Percentiles rank a stretch among this genome's conserved stretches.
Conservation (phyloP, 2,797 vertebrate genomes). For the Garrulus glandarius region DNA sequence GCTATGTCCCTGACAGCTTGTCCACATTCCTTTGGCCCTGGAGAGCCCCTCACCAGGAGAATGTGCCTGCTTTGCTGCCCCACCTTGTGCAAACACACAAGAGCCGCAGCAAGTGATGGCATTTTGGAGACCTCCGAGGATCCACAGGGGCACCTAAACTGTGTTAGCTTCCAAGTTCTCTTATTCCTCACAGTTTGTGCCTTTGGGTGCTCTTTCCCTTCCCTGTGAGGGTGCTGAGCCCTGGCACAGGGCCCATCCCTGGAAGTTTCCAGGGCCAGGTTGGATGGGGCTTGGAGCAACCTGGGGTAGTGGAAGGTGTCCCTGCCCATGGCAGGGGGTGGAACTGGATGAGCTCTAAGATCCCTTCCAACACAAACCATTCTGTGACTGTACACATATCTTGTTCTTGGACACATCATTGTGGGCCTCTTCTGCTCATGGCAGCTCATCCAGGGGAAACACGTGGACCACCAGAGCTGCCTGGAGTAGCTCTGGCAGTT, state of each 20-base stretch:
- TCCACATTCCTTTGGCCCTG: background rate
- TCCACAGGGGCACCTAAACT: background rate
- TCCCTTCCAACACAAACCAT: background rate
- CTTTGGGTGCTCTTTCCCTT: background rate
- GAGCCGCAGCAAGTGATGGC: accelerated
- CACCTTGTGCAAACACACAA: background rate
- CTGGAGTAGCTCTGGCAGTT: background rate
- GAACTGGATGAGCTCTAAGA: background rate
- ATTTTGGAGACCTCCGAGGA: background rate
- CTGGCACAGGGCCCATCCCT: background rate
- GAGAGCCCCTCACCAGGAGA: background rate
- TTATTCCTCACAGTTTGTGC: background rate
- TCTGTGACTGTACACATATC: accelerated
- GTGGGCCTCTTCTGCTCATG: background rate
- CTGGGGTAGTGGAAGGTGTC: background rate
- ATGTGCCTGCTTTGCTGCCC: background rate
- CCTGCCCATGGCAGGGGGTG: background rate
- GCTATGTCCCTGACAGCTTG: background rate
- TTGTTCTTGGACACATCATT: accelerated
- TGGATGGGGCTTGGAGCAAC: accelerated
- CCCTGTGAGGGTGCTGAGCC: accelerated
- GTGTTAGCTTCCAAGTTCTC: background rate
- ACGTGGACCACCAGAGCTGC: accelerated
- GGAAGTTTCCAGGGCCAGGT: background rate
- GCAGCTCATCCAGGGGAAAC: background rate